Evolutionary conservation across 92 coral and sea anemone genomes (phyloP), one percentile per base, ranked within the genome.

Genomic region (Epizoanthus rinbou): DNA sequence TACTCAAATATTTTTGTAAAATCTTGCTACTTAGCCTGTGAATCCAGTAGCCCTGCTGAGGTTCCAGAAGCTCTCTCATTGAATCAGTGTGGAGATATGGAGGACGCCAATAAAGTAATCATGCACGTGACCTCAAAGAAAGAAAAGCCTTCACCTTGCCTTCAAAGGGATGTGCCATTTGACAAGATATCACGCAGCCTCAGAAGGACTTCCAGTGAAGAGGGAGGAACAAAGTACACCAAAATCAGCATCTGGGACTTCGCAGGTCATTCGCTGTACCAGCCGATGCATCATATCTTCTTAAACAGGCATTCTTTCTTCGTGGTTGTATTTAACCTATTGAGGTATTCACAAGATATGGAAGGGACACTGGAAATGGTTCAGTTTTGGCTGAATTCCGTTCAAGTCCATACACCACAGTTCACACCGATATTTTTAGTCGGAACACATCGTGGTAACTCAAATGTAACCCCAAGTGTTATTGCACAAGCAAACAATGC

Each of bases 201-300:
- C 69, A 73, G 85, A 57, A 15, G 58, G 45, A 64, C 75, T 60
- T 19, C 73, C 18, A 25, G 84, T 14, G 23, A 69, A 11, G 37
- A 72, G 28, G 80, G 35, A 18, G 11, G 47, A 8, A 41, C 41
- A 6, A 60, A 23, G 22, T 85, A 84, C 58, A 60, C 70, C 16
- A 88, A 85, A 60, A 84, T 89, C 53, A 78, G 87, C 85, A 85
- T 91, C 43, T 91, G 92, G 92, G 94, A 91, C 59, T 91, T 91
- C 73, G 94, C 94, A 56, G 94, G 94, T 17, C 94, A 91, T 54
- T 80, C 91, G 9, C 28, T 91, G 47, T 91, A 91, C 79, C 85
- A 89, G 60, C 71, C 94, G 2, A 91, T 91, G 94, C 94, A 91
- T 39, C 94, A 91, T 28, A 89, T 91, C 31, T 91, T 91, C 24